Conservation (phyloP, 1,140 invertebrate genomes). For the Acyrthosiphon pisum region DNA sequence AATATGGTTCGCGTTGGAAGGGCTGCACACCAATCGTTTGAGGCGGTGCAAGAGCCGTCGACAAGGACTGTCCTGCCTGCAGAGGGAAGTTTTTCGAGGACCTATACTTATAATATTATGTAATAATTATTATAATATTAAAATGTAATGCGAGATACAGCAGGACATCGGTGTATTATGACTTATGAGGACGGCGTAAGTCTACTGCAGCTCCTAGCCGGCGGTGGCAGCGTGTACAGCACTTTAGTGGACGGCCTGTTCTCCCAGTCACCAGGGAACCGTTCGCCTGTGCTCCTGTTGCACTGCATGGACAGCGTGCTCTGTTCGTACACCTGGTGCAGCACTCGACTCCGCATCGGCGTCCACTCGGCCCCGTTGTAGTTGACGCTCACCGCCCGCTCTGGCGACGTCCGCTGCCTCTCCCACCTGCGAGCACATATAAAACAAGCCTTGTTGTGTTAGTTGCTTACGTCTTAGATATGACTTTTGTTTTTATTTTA, state of each 20-base stretch:
- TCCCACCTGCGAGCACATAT: slow-evolving; percentile 69
- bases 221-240: slow-evolving; percentile 66
- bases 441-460: not conserved
- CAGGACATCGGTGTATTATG: not conserved
- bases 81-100: not conserved
- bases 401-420: slow-evolving; percentile 68
- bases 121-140: not conserved
- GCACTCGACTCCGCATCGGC: slow-evolving; percentile 73
- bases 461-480: no score
- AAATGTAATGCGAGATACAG: not conserved
- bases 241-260: slow-evolving; percentile 69
- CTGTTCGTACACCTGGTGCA: slow-evolving; percentile 81
- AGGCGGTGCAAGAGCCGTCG: no score
- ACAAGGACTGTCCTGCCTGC: not conserved
- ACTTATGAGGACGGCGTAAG: not conserved
- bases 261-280: slow-evolving; percentile 81
- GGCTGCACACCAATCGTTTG: not conserved
- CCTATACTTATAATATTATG: not conserved
- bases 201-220: slow-evolving; percentile 63
- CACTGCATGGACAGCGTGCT: slow-evolving; percentile 95
- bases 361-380: slow-evolving; percentile 87
- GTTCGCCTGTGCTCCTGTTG: slow-evolving; percentile 84
- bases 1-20: not conserved
- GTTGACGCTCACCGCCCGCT: slow-evolving; percentile 73
- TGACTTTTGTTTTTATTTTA: not conserved